Base-by-base conservation (phyloP, 2,888 invertebrate genomes). In the Volucella bombylans region DNA sequence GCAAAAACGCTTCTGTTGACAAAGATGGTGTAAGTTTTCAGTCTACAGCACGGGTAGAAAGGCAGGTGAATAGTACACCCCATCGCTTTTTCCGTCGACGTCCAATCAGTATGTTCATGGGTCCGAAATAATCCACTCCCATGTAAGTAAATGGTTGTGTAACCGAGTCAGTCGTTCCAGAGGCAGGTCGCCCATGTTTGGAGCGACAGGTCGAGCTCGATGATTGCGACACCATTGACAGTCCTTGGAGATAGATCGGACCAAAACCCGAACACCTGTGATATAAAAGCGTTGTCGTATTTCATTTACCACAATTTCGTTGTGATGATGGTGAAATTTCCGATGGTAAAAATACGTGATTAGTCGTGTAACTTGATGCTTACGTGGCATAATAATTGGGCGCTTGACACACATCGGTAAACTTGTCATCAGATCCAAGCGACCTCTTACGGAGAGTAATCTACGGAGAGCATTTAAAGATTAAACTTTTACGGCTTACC, bases 221-320 rank as follows among this genome's bases (percentile, higher is more conserved):
- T 68, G 67, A 57, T 57, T 83, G 4, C 50, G 18, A 12, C 81
- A 78, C 4, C 10, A n/a, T 15, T 76, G 73, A 43, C 78, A 83
- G 10, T 12, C 18, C 31, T 41, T 61, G 2, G 64, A 41, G 1
- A 18, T 18, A 14, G 68, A 43, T 18, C 57, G 62, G 1, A 82
- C 76, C 15, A 80, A 12, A 1, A 64, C 69, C 55, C 81, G 14
- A 2, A 85, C 39, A 2, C 61, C 65, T 39, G 2, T 10, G 3
- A 85, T 59, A 6, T 52, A 72, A 14, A 54, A 85, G 4, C 59
- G 49, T 38, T 86, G 72, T 2, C 81, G 59, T 23, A 83, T 67
- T 15, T 85, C 76, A 18, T 86, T 81, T 6, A 74, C 52, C 14
- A 77, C 74, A 11, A 65, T 71, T 57, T 77, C 62, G 14, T 81